phyloP scores from a whole-genome alignment of 2,888 invertebrate genomes.

The Conistra vaccinii region DNA sequence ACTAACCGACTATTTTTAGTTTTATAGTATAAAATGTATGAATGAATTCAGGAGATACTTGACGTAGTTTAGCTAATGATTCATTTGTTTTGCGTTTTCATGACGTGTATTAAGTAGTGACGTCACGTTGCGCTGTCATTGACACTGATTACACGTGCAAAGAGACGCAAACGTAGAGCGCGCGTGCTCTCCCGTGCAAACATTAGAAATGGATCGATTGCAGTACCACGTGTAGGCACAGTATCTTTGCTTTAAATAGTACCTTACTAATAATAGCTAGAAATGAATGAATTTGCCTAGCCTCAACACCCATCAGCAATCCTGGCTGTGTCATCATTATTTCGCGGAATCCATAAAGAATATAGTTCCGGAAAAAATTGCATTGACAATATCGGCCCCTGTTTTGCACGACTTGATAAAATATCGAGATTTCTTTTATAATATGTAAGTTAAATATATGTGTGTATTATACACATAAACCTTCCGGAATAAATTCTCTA shows the following conservation, averaged over 20 bases:
- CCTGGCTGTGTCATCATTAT: background rate
- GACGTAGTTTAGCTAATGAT: constrained; percentile 24
- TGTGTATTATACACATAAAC: background rate
- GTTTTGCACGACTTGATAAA: background rate
- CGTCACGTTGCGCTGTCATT: constrained; percentile 52
- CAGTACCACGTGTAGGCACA: constrained; percentile 50
- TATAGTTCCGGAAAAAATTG: no score
- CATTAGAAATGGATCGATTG: constrained; percentile 59
- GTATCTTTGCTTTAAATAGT: constrained; percentile 16
- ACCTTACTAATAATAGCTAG: background rate
- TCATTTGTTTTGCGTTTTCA: constrained; percentile 37
- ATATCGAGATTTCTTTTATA: background rate
- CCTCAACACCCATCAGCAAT: background rate
- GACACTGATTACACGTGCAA: constrained; percentile 53
- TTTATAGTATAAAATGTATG: constrained; percentile 21
- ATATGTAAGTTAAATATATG: background rate
- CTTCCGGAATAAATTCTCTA: no score
- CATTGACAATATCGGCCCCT: background rate
- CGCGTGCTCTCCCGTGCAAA: constrained; percentile 55
- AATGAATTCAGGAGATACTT: constrained; percentile 23
- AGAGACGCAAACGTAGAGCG: constrained; percentile 25
- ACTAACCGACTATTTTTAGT: constrained; percentile 23
- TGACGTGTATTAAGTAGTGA: constrained; percentile 49
- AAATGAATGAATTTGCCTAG: background rate
- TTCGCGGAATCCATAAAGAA: background rate